Conservation (phyloP, 2,797 vertebrate genomes). For the Bucorvus abyssinicus region DNA sequence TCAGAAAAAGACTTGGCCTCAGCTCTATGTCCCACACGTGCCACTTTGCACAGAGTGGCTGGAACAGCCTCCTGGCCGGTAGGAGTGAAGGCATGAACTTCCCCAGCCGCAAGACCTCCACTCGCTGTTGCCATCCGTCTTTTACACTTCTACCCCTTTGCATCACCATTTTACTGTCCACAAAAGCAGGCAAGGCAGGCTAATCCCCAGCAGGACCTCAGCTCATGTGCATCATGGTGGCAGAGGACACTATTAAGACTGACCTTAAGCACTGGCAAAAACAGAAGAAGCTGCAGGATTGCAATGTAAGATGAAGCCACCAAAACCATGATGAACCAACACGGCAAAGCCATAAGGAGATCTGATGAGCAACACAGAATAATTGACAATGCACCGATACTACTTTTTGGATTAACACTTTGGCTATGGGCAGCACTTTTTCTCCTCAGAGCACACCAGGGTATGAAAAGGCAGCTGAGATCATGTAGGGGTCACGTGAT, state of each 20-base stretch:
- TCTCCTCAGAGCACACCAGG: neutral
- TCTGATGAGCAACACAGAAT: neutral
- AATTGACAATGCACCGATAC: neutral
- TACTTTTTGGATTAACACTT: neutral
- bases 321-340: rapidly evolving
- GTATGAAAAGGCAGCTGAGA: neutral
- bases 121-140: neutral
- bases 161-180: neutral
- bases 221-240: rapidly evolving
- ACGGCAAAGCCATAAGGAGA: neutral
- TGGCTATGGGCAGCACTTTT: neutral
- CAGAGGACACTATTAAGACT: neutral
- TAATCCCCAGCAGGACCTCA: neutral
- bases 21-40: rapidly evolving
- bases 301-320: neutral
- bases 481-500: neutral
- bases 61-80: neutral
- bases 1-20: neutral
- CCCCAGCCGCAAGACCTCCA: neutral
- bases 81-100: neutral
- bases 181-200: neutral
- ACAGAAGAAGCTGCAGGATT: neutral
- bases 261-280: neutral
- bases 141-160: neutral
- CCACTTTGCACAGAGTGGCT: neutral